Evolutionary conservation across 2,797 vertebrate species (phyloP).

Genomic region (Sparidentex hasta): DNA sequence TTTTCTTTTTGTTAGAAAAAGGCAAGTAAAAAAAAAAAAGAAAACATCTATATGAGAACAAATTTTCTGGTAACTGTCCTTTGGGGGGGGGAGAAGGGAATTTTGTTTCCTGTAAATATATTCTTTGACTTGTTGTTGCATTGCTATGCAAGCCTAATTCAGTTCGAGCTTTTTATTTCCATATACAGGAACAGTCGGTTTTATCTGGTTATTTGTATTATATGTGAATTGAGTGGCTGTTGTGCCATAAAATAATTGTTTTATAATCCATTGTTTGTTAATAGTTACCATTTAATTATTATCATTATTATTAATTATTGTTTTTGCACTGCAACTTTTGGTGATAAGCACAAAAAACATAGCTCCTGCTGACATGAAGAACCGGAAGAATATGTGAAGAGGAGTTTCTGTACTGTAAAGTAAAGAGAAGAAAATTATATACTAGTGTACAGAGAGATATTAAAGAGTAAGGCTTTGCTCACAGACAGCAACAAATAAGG

Average conservation of each 20-base stretch:
- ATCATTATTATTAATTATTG: constrained; percentile 92
- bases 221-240: constrained; percentile 99
- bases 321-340: constrained; percentile 99
- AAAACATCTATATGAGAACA: constrained; percentile 82
- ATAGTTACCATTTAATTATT: constrained; percentile 89
- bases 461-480: constrained; percentile 80
- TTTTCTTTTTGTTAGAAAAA: constrained; percentile 94
- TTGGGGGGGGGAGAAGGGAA: constrained; percentile 79
- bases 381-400: constrained; percentile 94
- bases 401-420: constrained; percentile 97
- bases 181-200: constrained; percentile 92
- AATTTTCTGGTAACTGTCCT: constrained; percentile 79
- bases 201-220: constrained; percentile 97
- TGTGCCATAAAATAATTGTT: constrained; percentile 97
- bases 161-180: constrained; percentile 89
- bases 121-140: constrained; percentile 94
- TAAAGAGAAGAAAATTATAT: constrained; percentile 89
- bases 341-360: constrained; percentile 99
- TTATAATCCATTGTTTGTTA: constrained; percentile 95
- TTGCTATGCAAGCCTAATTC: constrained; percentile 99
- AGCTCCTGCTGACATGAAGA: constrained; percentile 99
- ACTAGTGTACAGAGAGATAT: constrained; percentile 90
- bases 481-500: constrained; percentile 70
- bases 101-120: constrained; percentile 97
- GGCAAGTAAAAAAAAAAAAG: constrained; percentile 75